phyloP scores from a whole-genome alignment of 1,140 invertebrate genomes.

The Zophobas atratus region DNA sequence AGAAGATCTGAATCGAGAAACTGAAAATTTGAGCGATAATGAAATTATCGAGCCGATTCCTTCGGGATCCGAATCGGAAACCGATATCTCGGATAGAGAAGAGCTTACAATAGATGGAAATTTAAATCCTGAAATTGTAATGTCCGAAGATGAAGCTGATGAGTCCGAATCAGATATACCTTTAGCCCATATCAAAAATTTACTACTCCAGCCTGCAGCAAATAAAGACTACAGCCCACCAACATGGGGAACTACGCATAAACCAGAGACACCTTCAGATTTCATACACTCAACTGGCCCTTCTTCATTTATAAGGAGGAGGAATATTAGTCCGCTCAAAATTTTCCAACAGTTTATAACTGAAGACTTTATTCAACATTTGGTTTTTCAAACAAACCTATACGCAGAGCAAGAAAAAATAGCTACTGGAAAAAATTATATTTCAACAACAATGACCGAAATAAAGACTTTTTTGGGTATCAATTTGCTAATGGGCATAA shows the following conservation, averaged over 20 bases:
- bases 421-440: background rate
- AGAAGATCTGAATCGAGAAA: too few species aligned
- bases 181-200: background rate
- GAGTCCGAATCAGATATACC: background rate
- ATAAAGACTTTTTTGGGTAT: conserved; percentile 54
- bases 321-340: background rate
- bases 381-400: background rate
- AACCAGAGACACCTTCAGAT: background rate
- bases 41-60: too few species aligned
- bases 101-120: background rate
- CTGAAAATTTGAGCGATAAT: too few species aligned
- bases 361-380: background rate
- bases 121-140: background rate
- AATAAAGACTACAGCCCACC: background rate
- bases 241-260: background rate
- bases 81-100: background rate
- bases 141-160: background rate
- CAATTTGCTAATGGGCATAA: conserved; percentile 56
- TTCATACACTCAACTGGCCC: background rate
- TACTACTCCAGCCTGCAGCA: background rate
- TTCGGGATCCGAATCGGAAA: background rate
- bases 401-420: background rate
- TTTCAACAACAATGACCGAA: conserved; percentile 16
- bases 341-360: background rate
- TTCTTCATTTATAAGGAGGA: background rate